phyloP scores from a whole-genome alignment of 2,888 invertebrate species.

The Drosophila peninsularis region DNA sequence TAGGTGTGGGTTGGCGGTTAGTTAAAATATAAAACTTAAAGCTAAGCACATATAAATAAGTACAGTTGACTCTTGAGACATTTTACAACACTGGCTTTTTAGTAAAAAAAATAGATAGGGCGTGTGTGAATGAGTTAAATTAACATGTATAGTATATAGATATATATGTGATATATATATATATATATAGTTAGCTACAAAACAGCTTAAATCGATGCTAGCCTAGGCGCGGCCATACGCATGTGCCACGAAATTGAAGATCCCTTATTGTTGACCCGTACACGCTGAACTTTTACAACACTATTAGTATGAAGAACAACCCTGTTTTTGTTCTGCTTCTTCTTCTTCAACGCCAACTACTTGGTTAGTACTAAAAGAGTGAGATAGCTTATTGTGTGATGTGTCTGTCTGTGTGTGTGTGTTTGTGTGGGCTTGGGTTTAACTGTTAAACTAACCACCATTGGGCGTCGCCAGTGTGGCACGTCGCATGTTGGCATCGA shows the following conservation, averaged over 20 bases:
- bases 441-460: conserved; percentile 83
- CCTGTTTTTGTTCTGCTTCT: conserved; percentile 24
- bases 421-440: conserved; percentile 16
- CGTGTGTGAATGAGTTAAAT: conserved; percentile 39
- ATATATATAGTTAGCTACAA: conserved; percentile 52
- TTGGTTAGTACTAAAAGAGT: conserved; percentile 46
- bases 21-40: conserved; percentile 58
- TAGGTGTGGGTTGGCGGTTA: conserved; percentile 36
- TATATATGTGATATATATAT: conserved; percentile 12
- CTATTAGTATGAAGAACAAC: conserved; percentile 32
- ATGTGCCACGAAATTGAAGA: conserved; percentile 53
- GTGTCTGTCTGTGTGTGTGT: conserved; percentile 2
- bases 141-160: conserved; percentile 31
- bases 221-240: conserved; percentile 32
- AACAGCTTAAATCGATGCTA: conserved; percentile 47
- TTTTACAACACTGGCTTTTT: conserved; percentile 52
- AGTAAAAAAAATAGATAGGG: conserved; percentile 17
- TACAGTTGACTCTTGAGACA: conserved; percentile 55
- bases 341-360: conserved; percentile 25
- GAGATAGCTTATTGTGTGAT: conserved; percentile 34
- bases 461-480: conserved; percentile 84
- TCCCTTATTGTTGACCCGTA: conserved; percentile 54
- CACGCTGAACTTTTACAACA: conserved; percentile 41
- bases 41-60: conserved; percentile 69
- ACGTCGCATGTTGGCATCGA: conserved; percentile 82